Evolutionary conservation across 92 coral and sea anemone species (phyloP).

Genomic region (Bergia sp.): DNA sequence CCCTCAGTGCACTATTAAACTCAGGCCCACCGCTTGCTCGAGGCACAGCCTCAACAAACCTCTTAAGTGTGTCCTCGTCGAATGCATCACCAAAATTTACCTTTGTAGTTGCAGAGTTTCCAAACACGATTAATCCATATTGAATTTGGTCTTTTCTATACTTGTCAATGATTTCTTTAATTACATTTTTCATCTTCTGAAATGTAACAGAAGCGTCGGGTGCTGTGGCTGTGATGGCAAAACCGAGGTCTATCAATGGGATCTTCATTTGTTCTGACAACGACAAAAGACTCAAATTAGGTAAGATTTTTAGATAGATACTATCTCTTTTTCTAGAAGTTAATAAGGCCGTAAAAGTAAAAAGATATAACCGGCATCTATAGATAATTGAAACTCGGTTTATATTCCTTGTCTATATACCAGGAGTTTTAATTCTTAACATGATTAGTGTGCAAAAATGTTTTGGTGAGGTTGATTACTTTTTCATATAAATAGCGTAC

Average conservation of each 20-base stretch:
- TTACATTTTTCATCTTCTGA: constrained; percentile 62
- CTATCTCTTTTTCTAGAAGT: not conserved
- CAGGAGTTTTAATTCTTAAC: too few species aligned
- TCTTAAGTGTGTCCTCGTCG: constrained; percentile 50
- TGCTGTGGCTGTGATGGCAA: constrained; percentile 57
- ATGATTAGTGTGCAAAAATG: too few species aligned
- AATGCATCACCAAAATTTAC: constrained; percentile 59
- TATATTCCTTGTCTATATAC: not conserved
- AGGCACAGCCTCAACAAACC: constrained; percentile 50
- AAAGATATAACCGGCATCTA: too few species aligned
- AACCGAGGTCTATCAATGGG: constrained; percentile 55
- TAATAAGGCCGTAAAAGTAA: too few species aligned
- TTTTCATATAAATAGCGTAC: too few species aligned
- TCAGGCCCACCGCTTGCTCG: constrained; percentile 50
- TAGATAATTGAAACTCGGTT: not conserved
- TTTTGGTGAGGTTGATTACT: too few species aligned
- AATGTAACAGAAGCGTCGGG: constrained; percentile 47
- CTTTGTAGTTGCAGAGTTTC: constrained; percentile 44
- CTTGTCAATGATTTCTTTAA: constrained; percentile 64
- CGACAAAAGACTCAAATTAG: not conserved
- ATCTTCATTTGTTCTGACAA: constrained; percentile 19
- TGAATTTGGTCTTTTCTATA: constrained; percentile 63
- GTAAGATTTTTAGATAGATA: not conserved
- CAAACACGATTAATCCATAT: constrained; percentile 72
- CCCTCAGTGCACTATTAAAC: constrained; percentile 69